Conservation (phyloP, 2,113 vertebrate species). For the Hylia prasina region DNA sequence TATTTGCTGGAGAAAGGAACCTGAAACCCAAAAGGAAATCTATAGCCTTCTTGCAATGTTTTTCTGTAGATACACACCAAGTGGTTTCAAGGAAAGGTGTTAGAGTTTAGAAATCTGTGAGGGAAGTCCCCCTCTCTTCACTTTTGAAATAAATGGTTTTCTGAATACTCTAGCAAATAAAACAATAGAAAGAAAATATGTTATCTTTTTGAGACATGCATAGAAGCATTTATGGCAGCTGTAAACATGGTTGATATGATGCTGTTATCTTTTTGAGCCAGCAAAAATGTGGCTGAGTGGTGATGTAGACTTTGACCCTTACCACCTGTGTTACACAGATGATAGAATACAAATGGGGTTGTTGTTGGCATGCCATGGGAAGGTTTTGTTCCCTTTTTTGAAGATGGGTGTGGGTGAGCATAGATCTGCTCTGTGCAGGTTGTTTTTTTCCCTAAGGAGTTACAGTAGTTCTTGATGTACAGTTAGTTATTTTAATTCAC, state of each 20-base stretch:
- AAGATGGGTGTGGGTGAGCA: accelerated
- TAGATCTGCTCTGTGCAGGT: accelerated
- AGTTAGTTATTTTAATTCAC: not conserved
- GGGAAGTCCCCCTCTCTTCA: not conserved
- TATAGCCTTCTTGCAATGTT: not conserved
- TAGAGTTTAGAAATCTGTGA: not conserved
- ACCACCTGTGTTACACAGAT: not conserved
- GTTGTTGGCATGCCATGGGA: not conserved
- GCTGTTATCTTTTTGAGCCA: not conserved
- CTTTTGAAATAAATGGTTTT: not conserved
- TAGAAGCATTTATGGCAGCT: not conserved
- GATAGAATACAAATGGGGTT: not conserved
- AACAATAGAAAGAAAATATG: not conserved
- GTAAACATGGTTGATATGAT: not conserved
- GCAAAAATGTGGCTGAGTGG: not conserved
- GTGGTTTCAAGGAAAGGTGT: not conserved
- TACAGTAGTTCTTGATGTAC: not conserved
- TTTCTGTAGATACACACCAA: not conserved
- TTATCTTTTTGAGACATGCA: not conserved
- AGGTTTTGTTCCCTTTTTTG: not conserved
- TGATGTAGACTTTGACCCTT: not conserved
- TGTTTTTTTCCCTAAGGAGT: not conserved
- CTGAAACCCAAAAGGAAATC: not conserved
- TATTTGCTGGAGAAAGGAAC: not conserved
- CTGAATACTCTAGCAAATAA: not conserved